These are phyloP conservation scores for Tachystola acroxantha DNA, from an alignment of 2,888 invertebrate genomes.

Conservation along the genomic window DNA sequence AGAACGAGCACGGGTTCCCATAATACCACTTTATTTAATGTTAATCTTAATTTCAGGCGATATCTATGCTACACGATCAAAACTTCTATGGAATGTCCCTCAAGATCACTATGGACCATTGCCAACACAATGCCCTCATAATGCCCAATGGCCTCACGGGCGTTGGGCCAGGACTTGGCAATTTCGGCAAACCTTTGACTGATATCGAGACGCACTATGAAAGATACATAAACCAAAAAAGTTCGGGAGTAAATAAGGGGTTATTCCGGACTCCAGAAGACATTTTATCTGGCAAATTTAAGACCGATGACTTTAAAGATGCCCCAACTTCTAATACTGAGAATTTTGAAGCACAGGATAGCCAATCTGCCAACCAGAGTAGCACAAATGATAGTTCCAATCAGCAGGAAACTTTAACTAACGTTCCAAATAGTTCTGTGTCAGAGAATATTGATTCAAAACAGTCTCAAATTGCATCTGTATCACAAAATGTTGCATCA, in stretches of 20 bases:
- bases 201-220: constrained; percentile 44
- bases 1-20: too few species aligned
- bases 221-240: constrained; percentile 30
- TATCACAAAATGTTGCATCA: too few species aligned
- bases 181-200: constrained; percentile 38
- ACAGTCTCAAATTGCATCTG: too few species aligned
- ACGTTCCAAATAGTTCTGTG: too few species aligned
- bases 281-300: not conserved
- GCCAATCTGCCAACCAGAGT: too few species aligned
- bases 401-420: too few species aligned
- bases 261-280: constrained; percentile 19
- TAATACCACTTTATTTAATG: too few species aligned
- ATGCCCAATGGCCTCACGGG: constrained; percentile 47
- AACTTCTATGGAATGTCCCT: constrained; percentile 37
- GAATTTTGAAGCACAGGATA: too few species aligned
- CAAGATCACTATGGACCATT: constrained; percentile 34
- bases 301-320: not conserved
- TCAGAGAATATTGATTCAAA: too few species aligned
- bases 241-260: constrained; percentile 20
- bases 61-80: constrained; percentile 57
- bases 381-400: too few species aligned
- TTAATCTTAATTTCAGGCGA: constrained; percentile 43
- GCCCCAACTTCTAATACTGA: too few species aligned
- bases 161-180: constrained; percentile 50
- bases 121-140: constrained; percentile 21